Base-by-base conservation (phyloP, 2,888 invertebrate species). In the Drosophila mercatorum region DNA sequence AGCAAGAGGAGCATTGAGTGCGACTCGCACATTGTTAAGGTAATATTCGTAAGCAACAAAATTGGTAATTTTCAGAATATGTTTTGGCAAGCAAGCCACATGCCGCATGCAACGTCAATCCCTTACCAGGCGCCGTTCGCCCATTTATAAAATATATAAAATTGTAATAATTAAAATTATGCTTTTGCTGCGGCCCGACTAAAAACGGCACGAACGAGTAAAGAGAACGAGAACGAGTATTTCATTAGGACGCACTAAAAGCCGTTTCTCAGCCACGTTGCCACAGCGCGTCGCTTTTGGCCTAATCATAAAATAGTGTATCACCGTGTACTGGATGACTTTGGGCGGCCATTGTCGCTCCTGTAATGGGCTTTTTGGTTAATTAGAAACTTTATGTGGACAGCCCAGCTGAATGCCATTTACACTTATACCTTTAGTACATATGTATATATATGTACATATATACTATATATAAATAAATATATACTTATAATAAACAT, bases 41-140 rank as follows among this genome's bases (percentile, higher is more conserved):
- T 84, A 84, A 84, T 89, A 84, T 89, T 84, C 89, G 84, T 84
- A 89, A 84, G 84, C 89, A 88, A 89, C 90, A 88, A 89, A 86
- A 86, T 86, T 89, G 89, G 85, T 85, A 77, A 85, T 85, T 85
- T 83, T 88, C 71, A 77, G 74, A 86, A 86, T 86, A 86, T 86
- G 89, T 78, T 85, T 67, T 14, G 31, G 5, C 26, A 53, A 22
- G 26, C 53, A 53, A 14, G 26, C 38, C 53, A 4, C 52, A 52
- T 36, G 36, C 55, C 55, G 49, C 52, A 52, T 36, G 36, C 55
- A 10, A 12, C 57, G 44, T 22, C 22, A 12, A 46, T 53, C 14
- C n/a, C 46, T 11, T 17, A 55, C 55, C 55, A 55, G 55, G 38
- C 61, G 5, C 34, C 44, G 34, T 26, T 41, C 34, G 49, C 55